Conservation (phyloP, 1,140 invertebrate genomes). For the Dysdera silvatica region DNA sequence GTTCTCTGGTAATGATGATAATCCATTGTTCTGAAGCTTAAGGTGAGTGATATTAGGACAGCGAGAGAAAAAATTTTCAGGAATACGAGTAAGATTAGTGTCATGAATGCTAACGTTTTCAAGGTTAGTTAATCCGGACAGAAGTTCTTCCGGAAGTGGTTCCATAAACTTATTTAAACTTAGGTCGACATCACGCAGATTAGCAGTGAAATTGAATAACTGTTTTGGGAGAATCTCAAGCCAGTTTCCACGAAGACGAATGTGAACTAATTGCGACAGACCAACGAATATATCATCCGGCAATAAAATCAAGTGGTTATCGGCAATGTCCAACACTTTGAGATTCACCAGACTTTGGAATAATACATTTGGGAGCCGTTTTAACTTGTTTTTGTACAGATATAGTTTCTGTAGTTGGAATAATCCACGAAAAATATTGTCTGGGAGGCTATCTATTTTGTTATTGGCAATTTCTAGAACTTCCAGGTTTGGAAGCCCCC, state of each 20-base stretch:
- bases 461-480: conserved; percentile 16
- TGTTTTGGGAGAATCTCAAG: conserved; percentile 26
- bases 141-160: conserved; percentile 25
- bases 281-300: conserved; percentile 22
- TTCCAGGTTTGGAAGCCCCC: neutral
- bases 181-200: conserved; percentile 29
- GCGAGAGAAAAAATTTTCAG: conserved; percentile 5
- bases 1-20: conserved; percentile 5
- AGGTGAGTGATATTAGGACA: neutral
- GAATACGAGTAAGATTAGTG: conserved; percentile 25
- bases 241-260: conserved; percentile 28
- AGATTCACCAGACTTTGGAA: conserved; percentile 29
- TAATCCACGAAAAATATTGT: conserved; percentile 7
- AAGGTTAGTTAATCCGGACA: conserved; percentile 23
- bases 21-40: conserved; percentile 6
- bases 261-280: conserved; percentile 18
- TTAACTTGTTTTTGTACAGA: conserved; percentile 18
- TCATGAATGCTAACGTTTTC: conserved; percentile 25
- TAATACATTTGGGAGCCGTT: conserved; percentile 3
- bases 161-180: conserved; percentile 30
- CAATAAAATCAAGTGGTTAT: conserved; percentile 30
- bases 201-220: conserved; percentile 23
- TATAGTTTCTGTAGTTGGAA: conserved; percentile 13
- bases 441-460: conserved; percentile 2
- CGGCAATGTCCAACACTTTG: conserved; percentile 33